phyloP scores from a whole-genome alignment of 2,797 vertebrate species.

The Sphenopsis melanotis region DNA sequence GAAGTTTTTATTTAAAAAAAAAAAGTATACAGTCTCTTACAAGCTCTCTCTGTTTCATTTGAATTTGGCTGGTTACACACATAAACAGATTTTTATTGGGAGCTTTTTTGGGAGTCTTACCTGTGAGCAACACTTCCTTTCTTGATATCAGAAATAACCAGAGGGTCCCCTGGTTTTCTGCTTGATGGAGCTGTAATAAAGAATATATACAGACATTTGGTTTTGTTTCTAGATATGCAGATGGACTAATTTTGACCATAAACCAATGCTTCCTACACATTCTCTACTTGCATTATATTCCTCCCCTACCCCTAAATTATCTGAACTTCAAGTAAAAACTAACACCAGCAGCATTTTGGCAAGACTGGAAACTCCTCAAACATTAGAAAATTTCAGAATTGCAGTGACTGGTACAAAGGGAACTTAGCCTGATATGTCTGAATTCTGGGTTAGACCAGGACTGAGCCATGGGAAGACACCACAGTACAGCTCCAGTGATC shows the following conservation, averaged over 20 bases:
- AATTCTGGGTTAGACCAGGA: neutral
- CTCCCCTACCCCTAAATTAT: neutral
- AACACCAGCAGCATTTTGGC: neutral
- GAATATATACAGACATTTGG: neutral
- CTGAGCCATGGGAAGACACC: neutral
- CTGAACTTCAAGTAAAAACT: neutral
- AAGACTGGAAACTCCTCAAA: neutral
- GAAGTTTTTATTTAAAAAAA: neutral
- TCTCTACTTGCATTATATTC: neutral
- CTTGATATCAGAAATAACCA: constrained; percentile 99
- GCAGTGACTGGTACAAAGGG: neutral
- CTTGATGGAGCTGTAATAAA: constrained; percentile 89
- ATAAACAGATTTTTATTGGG: neutral
- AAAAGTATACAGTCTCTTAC: accelerated
- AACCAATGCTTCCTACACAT: neutral
- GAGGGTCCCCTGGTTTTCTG: constrained; percentile 91
- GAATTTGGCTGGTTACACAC: neutral
- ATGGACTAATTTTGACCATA: neutral
- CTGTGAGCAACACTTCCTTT: constrained; percentile 98
- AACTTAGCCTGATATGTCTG: neutral
- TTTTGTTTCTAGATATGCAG: neutral
- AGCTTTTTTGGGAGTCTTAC: constrained; percentile 68
- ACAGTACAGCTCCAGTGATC: neutral
- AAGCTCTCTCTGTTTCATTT: neutral
- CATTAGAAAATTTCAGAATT: neutral